These are phyloP conservation scores for Platycheirus albimanus DNA, from an alignment of 2,888 invertebrate genomes.

Conservation along the genomic window DNA sequence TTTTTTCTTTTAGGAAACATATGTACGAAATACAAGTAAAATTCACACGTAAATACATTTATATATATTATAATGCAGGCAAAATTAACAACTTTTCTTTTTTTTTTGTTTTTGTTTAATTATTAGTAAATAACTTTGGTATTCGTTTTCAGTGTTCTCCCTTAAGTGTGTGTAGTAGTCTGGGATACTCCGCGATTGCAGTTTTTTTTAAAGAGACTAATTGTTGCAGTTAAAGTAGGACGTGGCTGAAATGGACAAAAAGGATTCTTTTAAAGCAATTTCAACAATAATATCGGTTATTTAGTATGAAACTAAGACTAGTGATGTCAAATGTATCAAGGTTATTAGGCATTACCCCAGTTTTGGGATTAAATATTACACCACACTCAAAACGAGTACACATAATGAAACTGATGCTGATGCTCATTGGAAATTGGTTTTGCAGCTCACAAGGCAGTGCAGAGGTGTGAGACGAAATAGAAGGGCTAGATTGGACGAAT, in stretches of 20 bases:
- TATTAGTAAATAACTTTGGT: constrained; percentile 74
- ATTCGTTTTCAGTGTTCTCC: constrained; percentile 69
- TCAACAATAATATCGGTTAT: too few relatives aligned
- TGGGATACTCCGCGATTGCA: constrained; percentile 39
- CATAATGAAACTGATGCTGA: too few relatives aligned
- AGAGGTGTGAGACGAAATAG: too few relatives aligned
- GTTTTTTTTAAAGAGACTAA: constrained; percentile 55
- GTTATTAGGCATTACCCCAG: too few relatives aligned
- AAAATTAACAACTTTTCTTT: constrained; percentile 63
- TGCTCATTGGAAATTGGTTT: too few relatives aligned
- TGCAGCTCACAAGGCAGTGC: too few relatives aligned
- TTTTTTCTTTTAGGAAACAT: constrained; percentile 49
- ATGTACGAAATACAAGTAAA: constrained; percentile 70
- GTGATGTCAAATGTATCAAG: too few relatives aligned
- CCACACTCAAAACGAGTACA: too few relatives aligned
- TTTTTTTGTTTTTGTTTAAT: constrained; percentile 59
- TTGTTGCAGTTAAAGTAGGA: constrained; percentile 63
- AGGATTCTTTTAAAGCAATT: too few relatives aligned
- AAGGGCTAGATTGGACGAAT: too few relatives aligned
- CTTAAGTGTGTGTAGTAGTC: constrained; percentile 47
- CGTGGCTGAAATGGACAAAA: constrained; percentile 65
- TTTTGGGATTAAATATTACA: too few relatives aligned
- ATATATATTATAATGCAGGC: constrained; percentile 71
- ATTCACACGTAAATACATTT: constrained; percentile 73
- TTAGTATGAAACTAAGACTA: too few relatives aligned